Evolutionary conservation across 2,797 vertebrate species (phyloP), one percentile per base, ranked within the genome.

Genomic region (Oryzias sinensis): DNA sequence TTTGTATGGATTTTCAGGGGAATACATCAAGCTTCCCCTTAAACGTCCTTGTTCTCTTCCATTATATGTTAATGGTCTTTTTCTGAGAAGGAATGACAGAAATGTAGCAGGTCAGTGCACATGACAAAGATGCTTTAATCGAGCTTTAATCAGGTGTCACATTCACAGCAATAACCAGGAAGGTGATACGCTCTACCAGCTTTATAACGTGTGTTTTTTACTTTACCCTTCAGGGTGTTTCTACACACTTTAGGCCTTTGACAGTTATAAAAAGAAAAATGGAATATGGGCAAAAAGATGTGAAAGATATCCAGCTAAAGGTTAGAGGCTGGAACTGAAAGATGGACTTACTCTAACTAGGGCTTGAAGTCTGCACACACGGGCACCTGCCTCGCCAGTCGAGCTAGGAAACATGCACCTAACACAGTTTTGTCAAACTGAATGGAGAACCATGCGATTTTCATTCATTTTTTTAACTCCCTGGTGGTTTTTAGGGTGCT

Each of bases 101-200:
- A 45, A 43, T 58, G 42, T 51, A 53, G 48, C 5, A 62, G 79
- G 63, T 81, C 82, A 73, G 25, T 56, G 62, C 45, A 45, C 14
- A 9, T 43, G 53, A 72, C 49, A 45, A 74, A 78, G 13, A 74
- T 51, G 49, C 43, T 74, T 72, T 69, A 63, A 77, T 82, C 73
- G 74, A 37, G 18, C 53, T 71, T 70, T 77, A 75, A 83, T 76
- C 69, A 68, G 61, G 47, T 64, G 65, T 74, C 71, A 74, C 77
- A 73, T 81, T 80, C 56, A 52, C 50, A 68, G 62, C 56, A 64
- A 65, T 58, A 62, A 64, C 27, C 48, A 49, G 20, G 59, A 68
- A 67, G 65, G 76, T 72, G 58, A 80, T 48, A 16, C 51, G 60
- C 24, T 42, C 44, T 54, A 61, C 55, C 53, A 69, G 13, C 18